phyloP scores from a whole-genome alignment of 2,888 invertebrate species.

The Hermaeophaga mercurialis region DNA sequence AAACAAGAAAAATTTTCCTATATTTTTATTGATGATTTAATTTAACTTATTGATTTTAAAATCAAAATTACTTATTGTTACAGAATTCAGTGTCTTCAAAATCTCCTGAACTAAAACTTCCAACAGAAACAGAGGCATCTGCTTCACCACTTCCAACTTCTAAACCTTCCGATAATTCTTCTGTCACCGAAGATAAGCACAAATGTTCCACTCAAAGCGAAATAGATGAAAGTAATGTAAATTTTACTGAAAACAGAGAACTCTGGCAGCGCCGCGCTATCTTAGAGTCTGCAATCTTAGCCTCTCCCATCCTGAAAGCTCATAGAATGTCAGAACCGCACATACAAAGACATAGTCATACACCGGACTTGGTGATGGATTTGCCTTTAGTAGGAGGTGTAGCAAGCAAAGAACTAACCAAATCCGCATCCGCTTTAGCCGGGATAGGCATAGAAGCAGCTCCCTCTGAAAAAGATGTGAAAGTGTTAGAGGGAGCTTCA shows the following conservation, averaged over 20 bases:
- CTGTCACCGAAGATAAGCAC: slow-evolving; percentile 2
- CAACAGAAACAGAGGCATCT: slow-evolving; percentile 2
- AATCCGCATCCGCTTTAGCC: slow-evolving; percentile 41
- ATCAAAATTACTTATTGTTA: slow-evolving; percentile 5
- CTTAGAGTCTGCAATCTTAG: slow-evolving; percentile 56
- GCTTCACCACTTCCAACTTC: neutral
- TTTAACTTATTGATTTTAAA: no score
- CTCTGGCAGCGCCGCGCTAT: slow-evolving; percentile 67
- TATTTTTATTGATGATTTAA: no score
- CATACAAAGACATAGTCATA: slow-evolving; percentile 61
- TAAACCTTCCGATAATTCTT: slow-evolving; percentile 5
- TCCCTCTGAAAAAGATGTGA: slow-evolving; percentile 47
- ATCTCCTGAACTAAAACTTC: slow-evolving; percentile 6
- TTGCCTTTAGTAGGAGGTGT: slow-evolving; percentile 65
- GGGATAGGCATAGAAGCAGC: slow-evolving; percentile 51
- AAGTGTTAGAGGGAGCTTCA: slow-evolving; percentile 32
- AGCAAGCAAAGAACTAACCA: slow-evolving; percentile 55
- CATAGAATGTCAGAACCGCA: slow-evolving; percentile 55
- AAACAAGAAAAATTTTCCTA: no score
- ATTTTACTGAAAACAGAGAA: slow-evolving; percentile 62
- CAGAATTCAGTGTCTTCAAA: slow-evolving; percentile 5
- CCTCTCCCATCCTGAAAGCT: slow-evolving; percentile 49
- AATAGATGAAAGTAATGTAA: slow-evolving; percentile 57
- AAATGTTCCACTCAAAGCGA: slow-evolving; percentile 35
- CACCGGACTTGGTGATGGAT: slow-evolving; percentile 85